Conservation (phyloP, 2,113 vertebrate species). For the Alosa alosa region DNA sequence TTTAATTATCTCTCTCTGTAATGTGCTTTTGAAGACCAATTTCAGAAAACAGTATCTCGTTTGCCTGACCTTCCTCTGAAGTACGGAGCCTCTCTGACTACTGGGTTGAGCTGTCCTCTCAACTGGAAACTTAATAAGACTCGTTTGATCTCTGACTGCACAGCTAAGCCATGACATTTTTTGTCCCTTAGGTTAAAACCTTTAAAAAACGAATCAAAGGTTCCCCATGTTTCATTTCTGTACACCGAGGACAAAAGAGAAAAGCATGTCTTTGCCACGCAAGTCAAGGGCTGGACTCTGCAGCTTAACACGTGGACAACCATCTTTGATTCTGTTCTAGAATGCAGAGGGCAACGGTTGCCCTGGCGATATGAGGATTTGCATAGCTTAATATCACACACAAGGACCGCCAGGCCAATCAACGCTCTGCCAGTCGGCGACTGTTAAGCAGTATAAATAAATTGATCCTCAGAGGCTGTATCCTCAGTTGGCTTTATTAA, state of each 20-base stretch:
- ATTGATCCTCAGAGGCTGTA: background rate
- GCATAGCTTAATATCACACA: background rate
- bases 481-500: background rate
- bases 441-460: background rate
- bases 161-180: background rate
- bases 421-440: too few species aligned
- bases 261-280: background rate
- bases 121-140: background rate
- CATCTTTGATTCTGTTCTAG: background rate
- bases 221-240: background rate
- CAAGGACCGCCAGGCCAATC: background rate
- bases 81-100: background rate
- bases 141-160: background rate
- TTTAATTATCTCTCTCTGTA: background rate
- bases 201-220: background rate
- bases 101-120: background rate
- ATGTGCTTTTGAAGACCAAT: background rate
- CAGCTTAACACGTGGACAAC: background rate
- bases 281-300: background rate
- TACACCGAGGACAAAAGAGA: background rate
- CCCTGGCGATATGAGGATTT: background rate
- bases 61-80: background rate
- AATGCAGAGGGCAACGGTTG: background rate
- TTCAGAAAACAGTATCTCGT: background rate
- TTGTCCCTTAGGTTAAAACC: background rate